Evolutionary conservation across 2,113 vertebrate genomes (phyloP), one percentile per base, ranked within the genome.

Genomic region (Ceyx margarethae): DNA sequence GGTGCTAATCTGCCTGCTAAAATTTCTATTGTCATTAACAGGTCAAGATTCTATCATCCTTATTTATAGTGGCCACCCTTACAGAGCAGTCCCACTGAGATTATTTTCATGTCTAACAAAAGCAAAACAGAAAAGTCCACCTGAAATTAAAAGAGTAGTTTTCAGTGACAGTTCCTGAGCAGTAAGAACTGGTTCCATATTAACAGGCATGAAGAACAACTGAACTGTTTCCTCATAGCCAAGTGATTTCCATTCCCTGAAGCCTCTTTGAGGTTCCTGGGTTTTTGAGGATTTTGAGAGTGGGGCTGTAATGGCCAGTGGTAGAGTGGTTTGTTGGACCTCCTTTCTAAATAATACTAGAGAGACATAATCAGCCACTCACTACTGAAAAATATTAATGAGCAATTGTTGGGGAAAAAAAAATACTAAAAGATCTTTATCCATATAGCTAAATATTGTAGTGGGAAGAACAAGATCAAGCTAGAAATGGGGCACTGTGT

Each of bases 251-350:
- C 10, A 46, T 25, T 66, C 23, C 13, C n/a, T 43, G 29, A 33
- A 71, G 11, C 25, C 40, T 78, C 7, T 65, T 77, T 31, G 33
- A 9, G 3, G 1, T 64, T 77, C 20, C 57, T 4, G 4, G 28
- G 68, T 2, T 69, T 79, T 73, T 69, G 45, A 83, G 6, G 13
- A 20, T 64, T 91, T 82, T 80, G 15, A 73, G 7, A 33, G n/a
- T 53, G 8, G 6, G 17, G 6, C 10, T 2, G 1, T 46, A 68
- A 37, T n/a, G 7, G 13, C 69, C 28, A 64, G 1, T 45, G 7
- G 25, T 45, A 67, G 31, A 21, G 15, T 43, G 10, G 17, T 42
- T 72, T 15, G 21, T 62, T 46, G 60, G 43, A 7, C 42, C 48
- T 58, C 17, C 12, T 72, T 72, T 75, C 25, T 28, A 54, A 86